Evolutionary conservation across 2,888 invertebrate species (phyloP).

Genomic region (Tetramorium bicarinatum): DNA sequence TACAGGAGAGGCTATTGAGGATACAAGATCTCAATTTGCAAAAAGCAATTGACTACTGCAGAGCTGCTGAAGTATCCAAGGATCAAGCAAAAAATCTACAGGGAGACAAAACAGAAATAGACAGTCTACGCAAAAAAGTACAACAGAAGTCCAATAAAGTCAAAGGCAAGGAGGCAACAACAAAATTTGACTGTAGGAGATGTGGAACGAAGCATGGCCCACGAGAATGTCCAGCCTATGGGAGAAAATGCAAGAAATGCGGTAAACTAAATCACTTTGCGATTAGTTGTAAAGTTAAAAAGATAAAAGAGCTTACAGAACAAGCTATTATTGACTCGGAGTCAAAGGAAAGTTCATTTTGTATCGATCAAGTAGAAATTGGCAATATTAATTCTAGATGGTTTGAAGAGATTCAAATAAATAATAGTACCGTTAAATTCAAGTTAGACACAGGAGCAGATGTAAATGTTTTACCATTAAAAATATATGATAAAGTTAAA

Average conservation of each 20-base stretch:
- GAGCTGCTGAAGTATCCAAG: background rate
- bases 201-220: background rate
- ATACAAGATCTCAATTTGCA: slow-evolving; percentile 21
- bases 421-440: background rate
- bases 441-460: background rate
- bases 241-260: slow-evolving; percentile 14
- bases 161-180: background rate
- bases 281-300: background rate
- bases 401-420: background rate
- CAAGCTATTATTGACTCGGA: background rate
- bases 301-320: background rate
- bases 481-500: background rate
- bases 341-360: slow-evolving; percentile 1
- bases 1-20: background rate
- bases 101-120: background rate
- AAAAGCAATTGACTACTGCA: slow-evolving; percentile 22
- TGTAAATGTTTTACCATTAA: background rate
- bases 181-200: background rate
- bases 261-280: slow-evolving; percentile 16
- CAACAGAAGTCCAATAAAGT: background rate
- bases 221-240: slow-evolving; percentile 2
- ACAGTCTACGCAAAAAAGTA: background rate
- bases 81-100: background rate
- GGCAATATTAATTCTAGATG: background rate
- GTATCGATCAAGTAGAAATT: background rate